These are phyloP conservation scores for Gambusia affinis DNA, from an alignment of 2,113 vertebrate genomes.

Conservation along the genomic window DNA sequence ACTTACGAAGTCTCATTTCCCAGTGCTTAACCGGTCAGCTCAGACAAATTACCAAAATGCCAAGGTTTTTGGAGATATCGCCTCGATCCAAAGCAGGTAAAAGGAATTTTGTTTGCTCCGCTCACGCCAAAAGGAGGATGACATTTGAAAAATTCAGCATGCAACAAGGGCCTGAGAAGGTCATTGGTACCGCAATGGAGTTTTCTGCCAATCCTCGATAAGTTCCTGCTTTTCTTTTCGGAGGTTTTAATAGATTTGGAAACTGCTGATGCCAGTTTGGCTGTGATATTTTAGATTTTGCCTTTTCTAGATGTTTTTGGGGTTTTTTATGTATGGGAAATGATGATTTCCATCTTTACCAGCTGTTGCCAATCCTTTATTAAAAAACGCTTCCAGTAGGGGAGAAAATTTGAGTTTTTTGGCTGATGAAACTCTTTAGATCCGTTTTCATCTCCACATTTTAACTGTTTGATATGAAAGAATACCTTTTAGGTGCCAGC, in stretches of 20 bases:
- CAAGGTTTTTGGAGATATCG: constrained; percentile 17
- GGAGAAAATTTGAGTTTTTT: not conserved
- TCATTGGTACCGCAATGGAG: not conserved
- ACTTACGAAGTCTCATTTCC: constrained; percentile 36
- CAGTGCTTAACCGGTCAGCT: constrained; percentile 34
- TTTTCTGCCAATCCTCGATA: not conserved
- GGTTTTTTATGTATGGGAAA: not conserved
- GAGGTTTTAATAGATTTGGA: not conserved
- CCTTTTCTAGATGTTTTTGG: not conserved
- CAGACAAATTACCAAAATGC: constrained; percentile 31
- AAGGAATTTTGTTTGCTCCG: constrained; percentile 8
- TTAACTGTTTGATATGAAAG: not conserved
- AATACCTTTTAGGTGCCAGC: not conserved
- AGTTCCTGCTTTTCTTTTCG: not conserved
- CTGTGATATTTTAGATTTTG: not conserved
- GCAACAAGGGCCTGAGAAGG: constrained; percentile 20
- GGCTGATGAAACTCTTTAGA: not conserved
- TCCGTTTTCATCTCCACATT: not conserved
- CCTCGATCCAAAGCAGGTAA: constrained; percentile 1
- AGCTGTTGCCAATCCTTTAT: not conserved
- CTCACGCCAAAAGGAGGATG: not conserved
- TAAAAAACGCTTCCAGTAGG: not conserved
- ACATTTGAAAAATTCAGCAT: constrained; percentile 15
- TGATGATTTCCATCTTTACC: not conserved
- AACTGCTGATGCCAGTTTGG: not conserved